A percentile compares a stretch with the other conserved stretches of the same genome.
phyloP scores from a whole-genome alignment of 2,797 vertebrate genomes.

The Hylomyscus alleni region DNA sequence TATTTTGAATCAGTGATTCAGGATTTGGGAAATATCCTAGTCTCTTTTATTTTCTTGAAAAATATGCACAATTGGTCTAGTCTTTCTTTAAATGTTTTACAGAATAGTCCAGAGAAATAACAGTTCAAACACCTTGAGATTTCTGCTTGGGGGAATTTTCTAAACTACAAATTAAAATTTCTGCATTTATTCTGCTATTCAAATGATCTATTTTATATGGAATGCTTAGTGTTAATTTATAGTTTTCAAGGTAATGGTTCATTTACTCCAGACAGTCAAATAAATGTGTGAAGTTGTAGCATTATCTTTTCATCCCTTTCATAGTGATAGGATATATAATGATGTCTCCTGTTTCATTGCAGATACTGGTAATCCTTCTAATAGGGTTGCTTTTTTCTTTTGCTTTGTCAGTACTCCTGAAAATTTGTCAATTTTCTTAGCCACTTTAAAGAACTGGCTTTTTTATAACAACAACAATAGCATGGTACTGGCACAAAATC shows the following conservation, averaged over 20 bases:
- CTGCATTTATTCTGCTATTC: background rate
- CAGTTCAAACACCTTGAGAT: background rate
- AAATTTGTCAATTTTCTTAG: background rate
- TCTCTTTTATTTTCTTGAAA: background rate
- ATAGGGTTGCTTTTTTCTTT: background rate
- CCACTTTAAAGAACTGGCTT: background rate
- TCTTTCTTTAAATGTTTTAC: background rate
- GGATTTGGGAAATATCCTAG: background rate
- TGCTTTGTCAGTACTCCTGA: background rate
- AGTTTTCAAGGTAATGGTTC: background rate
- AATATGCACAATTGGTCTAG: background rate
- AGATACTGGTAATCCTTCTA: background rate
- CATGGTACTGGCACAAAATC: background rate
- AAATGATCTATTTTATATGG: background rate
- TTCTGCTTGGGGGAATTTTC: background rate
- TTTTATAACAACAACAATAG: background rate
- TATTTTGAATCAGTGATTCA: background rate
- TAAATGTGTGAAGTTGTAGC: background rate
- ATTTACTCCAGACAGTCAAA: background rate
- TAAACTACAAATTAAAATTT: background rate
- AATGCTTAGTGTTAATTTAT: background rate
- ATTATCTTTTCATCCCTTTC: background rate
- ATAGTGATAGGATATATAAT: background rate
- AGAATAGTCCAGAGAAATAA: background rate
- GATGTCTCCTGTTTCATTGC: background rate